Evolutionary conservation across 2,888 invertebrate species (phyloP), one percentile per base, ranked within the genome.

Genomic region (Scrobipalpa costella): DNA sequence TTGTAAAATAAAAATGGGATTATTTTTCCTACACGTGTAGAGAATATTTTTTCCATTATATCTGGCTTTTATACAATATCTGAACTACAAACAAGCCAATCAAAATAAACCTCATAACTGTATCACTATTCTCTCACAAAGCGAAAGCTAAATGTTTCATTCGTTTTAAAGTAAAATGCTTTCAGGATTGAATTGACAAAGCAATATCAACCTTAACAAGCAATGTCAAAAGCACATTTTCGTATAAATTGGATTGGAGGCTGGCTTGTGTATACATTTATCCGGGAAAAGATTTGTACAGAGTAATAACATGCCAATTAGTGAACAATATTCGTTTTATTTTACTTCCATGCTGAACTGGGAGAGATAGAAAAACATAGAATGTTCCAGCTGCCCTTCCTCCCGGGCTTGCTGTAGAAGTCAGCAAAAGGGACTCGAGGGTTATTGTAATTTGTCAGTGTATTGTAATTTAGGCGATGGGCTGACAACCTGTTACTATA

Each of bases 211-310:
- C 55, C 34, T n/a, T 55, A 55, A 34, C n/a, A 57, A 60, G n/a
- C 65, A 34, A 63, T 62, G 64, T 63, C 66, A 66, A 65, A 61
- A 64, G 49, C 67, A 17, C 49, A 60, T 67, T 71, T 67, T 59
- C 65, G 68, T 68, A 70, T 70, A 71, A 61, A 66, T 73, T 34
- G 55, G 7, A 34, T 34, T 34, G 55, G 27, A 55, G 27, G 15
- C 15, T 33, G 17, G 55, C 15, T 27, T 55, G 34, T 55, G 33
- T 34, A 27, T 52, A 33, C 55, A 34, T n/a, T n/a, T 8, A 2
- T n/a, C 34, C 7, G 15, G 5, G 34, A 7, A 55, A 27, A 55
- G 55, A 34, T 55, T 55, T 55, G 55, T 55, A 55, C 34, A n/a
- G 7, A 15, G 8, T 44, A 15, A 15, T 44, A 15, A 44, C 44